Evolutionary conservation across 2,888 invertebrate genomes (phyloP).

Genomic region (Xanthorhoe designata): DNA sequence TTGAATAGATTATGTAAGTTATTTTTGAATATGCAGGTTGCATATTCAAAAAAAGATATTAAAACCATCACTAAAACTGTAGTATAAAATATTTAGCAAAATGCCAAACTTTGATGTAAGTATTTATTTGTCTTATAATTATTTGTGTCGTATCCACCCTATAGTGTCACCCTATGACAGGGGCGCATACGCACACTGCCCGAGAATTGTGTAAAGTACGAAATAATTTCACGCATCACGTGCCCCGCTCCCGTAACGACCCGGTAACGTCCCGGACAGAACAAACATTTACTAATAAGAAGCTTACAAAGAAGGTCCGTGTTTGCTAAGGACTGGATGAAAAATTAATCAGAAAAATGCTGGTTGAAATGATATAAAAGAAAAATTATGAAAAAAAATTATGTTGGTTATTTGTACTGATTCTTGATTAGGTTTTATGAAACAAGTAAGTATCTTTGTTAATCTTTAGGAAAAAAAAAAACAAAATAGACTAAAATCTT

Average conservation of each 20-base stretch:
- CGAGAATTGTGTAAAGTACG: slow-evolving; percentile 82
- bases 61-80: too few species aligned
- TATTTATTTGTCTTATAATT: too few species aligned
- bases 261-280: slow-evolving; percentile 72
- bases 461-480: too few species aligned
- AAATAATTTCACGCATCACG: slow-evolving; percentile 86
- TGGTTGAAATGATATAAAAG: background rate
- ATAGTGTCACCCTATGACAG: slow-evolving; percentile 46
- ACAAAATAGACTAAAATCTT: too few species aligned
- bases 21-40: too few species aligned
- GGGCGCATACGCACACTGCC: slow-evolving; percentile 69
- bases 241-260: slow-evolving; percentile 80
- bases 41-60: too few species aligned
- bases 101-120: too few species aligned
- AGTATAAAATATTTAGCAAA: too few species aligned
- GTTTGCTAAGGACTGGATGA: slow-evolving; percentile 38
- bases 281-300: slow-evolving; percentile 65
- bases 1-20: too few species aligned
- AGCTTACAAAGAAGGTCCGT: slow-evolving; percentile 55
- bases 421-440: too few species aligned
- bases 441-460: too few species aligned
- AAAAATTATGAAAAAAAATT: background rate
- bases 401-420: too few species aligned
- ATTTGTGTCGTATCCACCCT: slow-evolving; percentile 49
- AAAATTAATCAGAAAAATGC: slow-evolving; percentile 10